Evolutionary conservation across 2,888 invertebrate species (phyloP).

Genomic region (Cylindroiulus punctatus): DNA sequence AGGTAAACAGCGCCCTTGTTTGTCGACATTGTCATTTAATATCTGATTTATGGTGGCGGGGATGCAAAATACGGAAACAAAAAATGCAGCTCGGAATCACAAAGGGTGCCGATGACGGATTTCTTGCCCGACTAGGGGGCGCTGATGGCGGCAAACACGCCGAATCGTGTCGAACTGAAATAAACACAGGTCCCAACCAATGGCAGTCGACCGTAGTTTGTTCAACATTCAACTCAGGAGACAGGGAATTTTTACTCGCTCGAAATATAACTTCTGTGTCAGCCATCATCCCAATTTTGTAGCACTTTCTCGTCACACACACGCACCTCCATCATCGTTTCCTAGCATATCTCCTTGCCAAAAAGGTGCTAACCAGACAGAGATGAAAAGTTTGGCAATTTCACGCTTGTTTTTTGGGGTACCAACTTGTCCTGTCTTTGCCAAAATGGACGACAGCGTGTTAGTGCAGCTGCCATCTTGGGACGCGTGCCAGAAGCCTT

Average conservation of each 20-base stretch:
- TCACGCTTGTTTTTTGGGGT: background rate
- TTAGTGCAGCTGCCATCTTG: conserved; percentile 11
- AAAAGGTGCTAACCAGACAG: conserved; percentile 10
- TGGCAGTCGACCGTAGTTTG: background rate
- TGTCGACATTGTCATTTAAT: conserved; percentile 30
- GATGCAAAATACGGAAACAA: background rate
- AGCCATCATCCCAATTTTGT: conserved; percentile 22
- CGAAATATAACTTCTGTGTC: background rate
- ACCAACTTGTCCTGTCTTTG: background rate
- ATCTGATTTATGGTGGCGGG: background rate
- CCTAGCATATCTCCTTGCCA: background rate
- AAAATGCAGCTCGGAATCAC: background rate
- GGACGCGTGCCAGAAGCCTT: background rate
- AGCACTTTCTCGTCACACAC: conserved; percentile 17
- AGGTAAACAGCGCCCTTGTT: conserved; percentile 11
- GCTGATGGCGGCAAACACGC: conserved; percentile 31
- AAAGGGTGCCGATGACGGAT: conserved; percentile 32
- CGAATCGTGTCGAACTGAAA: conserved; percentile 22
- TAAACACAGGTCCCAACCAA: conserved; percentile 28
- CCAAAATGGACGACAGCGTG: background rate
- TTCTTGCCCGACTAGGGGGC: background rate
- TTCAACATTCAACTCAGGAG: conserved; percentile 16
- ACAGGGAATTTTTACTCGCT: background rate
- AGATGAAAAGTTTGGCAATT: conserved; percentile 2
- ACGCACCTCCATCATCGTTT: conserved; percentile 27